Percentiles rank a stretch among this genome's conserved stretches.
Evolutionary conservation across 2,113 vertebrate genomes (phyloP).

Genomic region (Hydrolagus affinis): DNA sequence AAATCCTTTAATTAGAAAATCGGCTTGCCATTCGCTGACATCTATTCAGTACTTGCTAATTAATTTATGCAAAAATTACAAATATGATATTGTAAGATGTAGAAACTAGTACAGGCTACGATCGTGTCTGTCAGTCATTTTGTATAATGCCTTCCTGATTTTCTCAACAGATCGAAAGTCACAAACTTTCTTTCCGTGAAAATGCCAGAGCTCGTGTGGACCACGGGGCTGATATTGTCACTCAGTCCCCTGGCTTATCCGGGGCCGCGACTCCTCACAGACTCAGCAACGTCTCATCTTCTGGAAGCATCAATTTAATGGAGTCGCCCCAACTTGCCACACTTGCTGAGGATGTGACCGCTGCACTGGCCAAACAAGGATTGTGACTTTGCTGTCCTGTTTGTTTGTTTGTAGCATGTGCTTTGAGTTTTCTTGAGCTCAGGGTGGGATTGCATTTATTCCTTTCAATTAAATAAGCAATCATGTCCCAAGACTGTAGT

Average conservation of each 20-base stretch:
- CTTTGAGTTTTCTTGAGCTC: constrained; percentile 53
- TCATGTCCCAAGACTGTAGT: constrained; percentile 60
- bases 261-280: constrained; percentile 75
- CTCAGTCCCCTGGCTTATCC: constrained; percentile 74
- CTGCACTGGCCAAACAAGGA: constrained; percentile 94
- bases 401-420: constrained; percentile 28
- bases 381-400: constrained; percentile 69
- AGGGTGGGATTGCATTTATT: constrained; percentile 58
- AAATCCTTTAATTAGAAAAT: too few species aligned
- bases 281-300: constrained; percentile 89
- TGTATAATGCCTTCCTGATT: constrained; percentile 35
- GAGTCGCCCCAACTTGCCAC: constrained; percentile 92
- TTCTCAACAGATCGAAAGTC: constrained; percentile 82
- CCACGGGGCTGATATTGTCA: constrained; percentile 85
- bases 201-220: constrained; percentile 83
- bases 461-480: constrained; percentile 54
- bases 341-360: constrained; percentile 90
- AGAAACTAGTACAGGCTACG: background rate
- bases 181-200: constrained; percentile 83
- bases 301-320: constrained; percentile 89
- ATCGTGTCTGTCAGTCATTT: background rate
- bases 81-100: background rate
- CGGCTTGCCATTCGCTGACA: too few species aligned
- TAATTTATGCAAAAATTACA: background rate
- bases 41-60: too few species aligned